Conservation (phyloP, 2,888 invertebrate species). For the Acanthococcus lagerstroemiae region DNA sequence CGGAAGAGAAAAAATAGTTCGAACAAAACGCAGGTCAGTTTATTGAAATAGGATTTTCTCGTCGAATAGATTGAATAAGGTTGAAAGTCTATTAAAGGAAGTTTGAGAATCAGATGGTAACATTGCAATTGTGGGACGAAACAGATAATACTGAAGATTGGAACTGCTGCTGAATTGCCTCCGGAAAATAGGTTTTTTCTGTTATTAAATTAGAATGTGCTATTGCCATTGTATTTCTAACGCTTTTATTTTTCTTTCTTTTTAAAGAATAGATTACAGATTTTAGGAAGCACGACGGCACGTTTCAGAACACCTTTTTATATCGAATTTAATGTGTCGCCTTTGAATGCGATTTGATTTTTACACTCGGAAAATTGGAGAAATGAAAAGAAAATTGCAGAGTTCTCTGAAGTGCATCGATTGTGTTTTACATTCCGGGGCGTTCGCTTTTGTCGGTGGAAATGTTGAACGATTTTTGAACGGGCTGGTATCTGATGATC, state of each 20-base stretch:
- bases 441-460: too few relatives aligned
- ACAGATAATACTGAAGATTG: slow-evolving; percentile 20
- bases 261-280: slow-evolving; percentile 16
- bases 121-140: slow-evolving; percentile 22
- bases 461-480: too few relatives aligned
- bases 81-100: slow-evolving; percentile 20
- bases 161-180: slow-evolving; percentile 18
- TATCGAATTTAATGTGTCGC: too few relatives aligned
- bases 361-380: too few relatives aligned
- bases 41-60: slow-evolving; percentile 24
- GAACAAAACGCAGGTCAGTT: slow-evolving; percentile 10
- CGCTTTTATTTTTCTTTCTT: not conserved
- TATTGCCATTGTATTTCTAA: slow-evolving; percentile 4
- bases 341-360: too few relatives aligned
- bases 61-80: slow-evolving; percentile 16
- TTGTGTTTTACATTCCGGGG: too few relatives aligned
- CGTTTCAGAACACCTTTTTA: too few relatives aligned
- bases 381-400: too few relatives aligned
- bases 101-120: slow-evolving; percentile 23
- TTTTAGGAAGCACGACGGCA: too few relatives aligned
- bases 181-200: slow-evolving; percentile 22
- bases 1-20: not conserved
- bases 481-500: too few relatives aligned
- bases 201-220: slow-evolving; percentile 25
- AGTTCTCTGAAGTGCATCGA: too few relatives aligned